Evolutionary conservation across 2,113 vertebrate genomes (phyloP).

Genomic region (Sorex araneus): DNA sequence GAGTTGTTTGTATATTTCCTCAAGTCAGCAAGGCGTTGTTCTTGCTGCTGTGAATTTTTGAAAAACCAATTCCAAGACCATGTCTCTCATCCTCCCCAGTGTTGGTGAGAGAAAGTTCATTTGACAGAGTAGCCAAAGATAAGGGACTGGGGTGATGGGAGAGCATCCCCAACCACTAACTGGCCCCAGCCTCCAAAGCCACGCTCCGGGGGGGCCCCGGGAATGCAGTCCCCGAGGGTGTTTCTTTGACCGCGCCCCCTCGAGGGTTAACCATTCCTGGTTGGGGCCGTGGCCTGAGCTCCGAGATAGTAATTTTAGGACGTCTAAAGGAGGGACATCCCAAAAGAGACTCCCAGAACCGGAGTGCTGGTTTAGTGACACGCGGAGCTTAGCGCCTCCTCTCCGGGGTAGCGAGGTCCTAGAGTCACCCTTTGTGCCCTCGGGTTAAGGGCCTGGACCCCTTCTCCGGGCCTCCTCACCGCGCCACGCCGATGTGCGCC

Average conservation of each 20-base stretch:
- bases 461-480: too few relatives aligned
- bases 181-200: neutral
- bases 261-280: neutral
- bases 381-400: neutral
- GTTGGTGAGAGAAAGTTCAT: constrained; percentile 15
- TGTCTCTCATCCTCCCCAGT: neutral
- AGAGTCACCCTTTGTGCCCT: too few relatives aligned
- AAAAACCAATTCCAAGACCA: neutral
- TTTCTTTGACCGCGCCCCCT: neutral
- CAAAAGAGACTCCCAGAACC: neutral
- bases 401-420: too few relatives aligned
- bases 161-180: neutral
- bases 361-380: neutral
- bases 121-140: neutral
- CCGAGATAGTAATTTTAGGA: neutral
- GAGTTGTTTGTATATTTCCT: constrained; percentile 66
- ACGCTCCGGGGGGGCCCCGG: neutral
- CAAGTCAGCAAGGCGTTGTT: constrained; percentile 40
- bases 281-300: neutral
- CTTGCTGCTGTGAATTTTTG: constrained; percentile 63
- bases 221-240: neutral
- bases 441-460: too few relatives aligned
- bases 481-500: too few relatives aligned
- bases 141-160: neutral
- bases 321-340: too few relatives aligned